Evolutionary conservation across 1,140 invertebrate genomes (phyloP).

Genomic region (Macrobrachium rosenbergii): DNA sequence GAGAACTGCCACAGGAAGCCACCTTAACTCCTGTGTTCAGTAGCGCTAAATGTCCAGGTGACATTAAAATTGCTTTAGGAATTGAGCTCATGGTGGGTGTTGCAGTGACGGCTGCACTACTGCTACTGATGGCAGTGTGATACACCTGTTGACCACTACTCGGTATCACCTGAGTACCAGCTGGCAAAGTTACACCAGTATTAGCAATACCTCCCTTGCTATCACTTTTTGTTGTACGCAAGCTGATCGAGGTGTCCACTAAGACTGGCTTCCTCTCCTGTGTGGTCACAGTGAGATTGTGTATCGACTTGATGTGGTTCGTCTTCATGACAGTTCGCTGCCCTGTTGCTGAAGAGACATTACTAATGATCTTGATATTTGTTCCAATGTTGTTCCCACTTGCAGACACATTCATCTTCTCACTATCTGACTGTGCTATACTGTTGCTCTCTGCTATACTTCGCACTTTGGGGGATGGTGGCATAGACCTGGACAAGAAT

Average conservation of each 20-base stretch:
- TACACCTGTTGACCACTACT: conserved; percentile 38
- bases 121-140: conserved; percentile 32
- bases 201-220: neutral
- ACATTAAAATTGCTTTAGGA: conserved; percentile 63
- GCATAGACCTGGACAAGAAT: conserved; percentile 56
- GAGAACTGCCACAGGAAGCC: conserved; percentile 41
- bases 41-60: conserved; percentile 50
- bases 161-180: conserved; percentile 39
- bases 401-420: neutral
- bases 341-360: conserved; percentile 39
- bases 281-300: conserved; percentile 53
- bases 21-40: conserved; percentile 58
- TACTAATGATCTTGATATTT: conserved; percentile 61
- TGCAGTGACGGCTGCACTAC: conserved; percentile 12
- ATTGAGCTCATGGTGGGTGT: conserved; percentile 33
- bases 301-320: conserved; percentile 59
- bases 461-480: conserved; percentile 55
- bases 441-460: conserved; percentile 31
- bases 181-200: conserved; percentile 20
- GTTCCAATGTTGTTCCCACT: neutral
- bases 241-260: conserved; percentile 49
- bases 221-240: conserved; percentile 51
- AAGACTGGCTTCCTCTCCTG: conserved; percentile 48
- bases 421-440: conserved; percentile 15
- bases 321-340: conserved; percentile 62